Evolutionary conservation across 2,797 vertebrate species (phyloP).

Genomic region (Cossypha niveicapilla): DNA sequence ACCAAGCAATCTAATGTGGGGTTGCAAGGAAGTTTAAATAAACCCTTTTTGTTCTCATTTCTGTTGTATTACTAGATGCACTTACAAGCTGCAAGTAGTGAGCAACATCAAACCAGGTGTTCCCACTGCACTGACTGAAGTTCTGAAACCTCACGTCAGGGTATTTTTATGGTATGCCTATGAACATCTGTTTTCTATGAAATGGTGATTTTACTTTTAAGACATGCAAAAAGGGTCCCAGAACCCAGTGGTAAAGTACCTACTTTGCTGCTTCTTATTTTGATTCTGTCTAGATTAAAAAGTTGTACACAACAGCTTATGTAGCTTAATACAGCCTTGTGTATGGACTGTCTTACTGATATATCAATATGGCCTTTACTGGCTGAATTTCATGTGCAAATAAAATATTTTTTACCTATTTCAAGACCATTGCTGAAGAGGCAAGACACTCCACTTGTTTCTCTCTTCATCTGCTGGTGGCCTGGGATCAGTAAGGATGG

Average conservation of each 20-base stretch:
- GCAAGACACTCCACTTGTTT: not conserved
- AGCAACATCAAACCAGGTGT: not conserved
- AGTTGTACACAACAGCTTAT: not conserved
- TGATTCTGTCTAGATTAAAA: not conserved
- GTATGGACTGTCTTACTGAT: not conserved
- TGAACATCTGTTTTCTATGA: not conserved
- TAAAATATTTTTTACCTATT: not conserved
- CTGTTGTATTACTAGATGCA: not conserved
- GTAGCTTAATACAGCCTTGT: not conserved
- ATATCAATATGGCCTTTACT: not conserved
- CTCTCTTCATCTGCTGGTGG: not conserved
- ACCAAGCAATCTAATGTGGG: accelerated
- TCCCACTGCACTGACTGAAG: not conserved
- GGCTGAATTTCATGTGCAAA: not conserved
- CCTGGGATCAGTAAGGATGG: not conserved
- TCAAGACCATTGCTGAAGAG: not conserved
- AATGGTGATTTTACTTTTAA: not conserved
- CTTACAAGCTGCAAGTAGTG: not conserved
- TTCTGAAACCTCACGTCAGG: not conserved
- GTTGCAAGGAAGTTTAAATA: not conserved
- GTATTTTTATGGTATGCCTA: not conserved
- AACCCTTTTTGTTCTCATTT: not conserved
- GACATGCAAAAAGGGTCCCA: not conserved
- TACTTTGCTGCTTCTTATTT: not conserved
- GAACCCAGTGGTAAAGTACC: not conserved